These are phyloP conservation scores for Cataglyphis cursor DNA, from an alignment of 2,888 invertebrate genomes.

Conservation along the genomic window DNA sequence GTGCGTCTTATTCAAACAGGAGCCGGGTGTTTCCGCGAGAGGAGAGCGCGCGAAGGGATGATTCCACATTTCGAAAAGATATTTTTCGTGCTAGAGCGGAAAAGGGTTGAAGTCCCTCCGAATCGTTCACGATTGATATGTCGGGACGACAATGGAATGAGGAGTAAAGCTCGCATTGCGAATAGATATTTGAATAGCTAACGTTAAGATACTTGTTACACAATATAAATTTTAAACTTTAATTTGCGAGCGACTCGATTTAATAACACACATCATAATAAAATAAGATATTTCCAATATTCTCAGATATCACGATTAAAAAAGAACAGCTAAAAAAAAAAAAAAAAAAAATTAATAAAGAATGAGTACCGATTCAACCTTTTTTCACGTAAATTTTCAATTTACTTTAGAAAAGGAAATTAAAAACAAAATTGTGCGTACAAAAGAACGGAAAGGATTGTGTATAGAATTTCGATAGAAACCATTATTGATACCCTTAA, in stretches of 20 bases:
- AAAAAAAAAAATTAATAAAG: neutral
- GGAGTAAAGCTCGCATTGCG: neutral
- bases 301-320: neutral
- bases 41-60: constrained; percentile 57
- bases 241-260: neutral
- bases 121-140: constrained; percentile 29
- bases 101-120: constrained; percentile 25
- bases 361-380: neutral
- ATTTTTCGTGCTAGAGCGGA: constrained; percentile 42
- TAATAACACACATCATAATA: neutral
- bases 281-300: neutral
- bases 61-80: constrained; percentile 61
- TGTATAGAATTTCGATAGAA: neutral
- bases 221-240: constrained; percentile 2
- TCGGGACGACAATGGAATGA: neutral
- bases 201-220: neutral
- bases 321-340: neutral
- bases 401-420: neutral
- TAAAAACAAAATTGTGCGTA: neutral
- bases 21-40: constrained; percentile 40
- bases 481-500: neutral
- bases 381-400: neutral
- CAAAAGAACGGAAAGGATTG: neutral
- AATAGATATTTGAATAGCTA: neutral
- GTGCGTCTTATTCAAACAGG: constrained; percentile 75